phyloP scores from a whole-genome alignment of 2,113 vertebrate genomes.

The Neodon shergylaensis region DNA sequence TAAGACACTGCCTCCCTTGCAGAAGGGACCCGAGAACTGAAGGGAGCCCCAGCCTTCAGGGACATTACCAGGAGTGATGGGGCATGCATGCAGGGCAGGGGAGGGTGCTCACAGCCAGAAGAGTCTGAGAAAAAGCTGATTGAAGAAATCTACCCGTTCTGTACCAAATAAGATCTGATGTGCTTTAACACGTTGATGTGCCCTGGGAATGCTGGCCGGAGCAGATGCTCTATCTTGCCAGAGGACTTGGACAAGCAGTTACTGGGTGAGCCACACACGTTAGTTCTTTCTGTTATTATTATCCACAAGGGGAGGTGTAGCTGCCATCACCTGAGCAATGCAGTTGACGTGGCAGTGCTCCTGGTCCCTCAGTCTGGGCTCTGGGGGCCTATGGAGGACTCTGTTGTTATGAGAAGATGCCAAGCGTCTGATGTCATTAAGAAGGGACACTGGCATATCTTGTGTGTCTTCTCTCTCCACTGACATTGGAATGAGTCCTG shows the following conservation, averaged over 20 bases:
- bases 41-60: rapidly evolving
- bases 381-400: rapidly evolving
- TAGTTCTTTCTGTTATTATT: neutral
- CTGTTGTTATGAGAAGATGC: neutral
- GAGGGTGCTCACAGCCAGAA: neutral
- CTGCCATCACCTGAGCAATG: neutral
- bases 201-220: neutral
- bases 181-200: neutral
- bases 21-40: too few species aligned
- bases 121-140: neutral
- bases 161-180: neutral
- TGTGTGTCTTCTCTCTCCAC: neutral
- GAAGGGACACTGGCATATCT: neutral
- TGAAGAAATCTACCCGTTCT: neutral
- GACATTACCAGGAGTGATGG: neutral
- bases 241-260: too few species aligned
- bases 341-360: rapidly evolving
- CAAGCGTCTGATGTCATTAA: neutral
- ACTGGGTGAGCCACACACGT: neutral
- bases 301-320: too few species aligned
- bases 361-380: neutral
- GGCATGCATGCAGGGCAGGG: rapidly evolving
- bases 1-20: neutral
- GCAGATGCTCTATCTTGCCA: rapidly evolving
- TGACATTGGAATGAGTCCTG: neutral